phyloP scores from a whole-genome alignment of 2,888 invertebrate species.

The Sceliomorpha sp. region DNA sequence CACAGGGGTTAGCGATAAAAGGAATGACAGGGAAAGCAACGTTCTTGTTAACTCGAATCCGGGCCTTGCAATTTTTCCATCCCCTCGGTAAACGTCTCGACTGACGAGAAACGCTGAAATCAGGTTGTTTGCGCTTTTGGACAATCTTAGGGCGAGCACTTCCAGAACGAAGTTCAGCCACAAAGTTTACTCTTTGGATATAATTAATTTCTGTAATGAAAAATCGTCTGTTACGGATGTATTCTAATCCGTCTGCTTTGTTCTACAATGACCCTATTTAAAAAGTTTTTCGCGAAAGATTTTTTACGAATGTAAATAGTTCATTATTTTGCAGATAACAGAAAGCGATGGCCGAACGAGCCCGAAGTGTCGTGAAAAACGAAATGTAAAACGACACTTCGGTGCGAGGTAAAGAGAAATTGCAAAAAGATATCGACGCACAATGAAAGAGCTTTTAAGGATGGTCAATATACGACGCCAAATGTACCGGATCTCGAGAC shows the following conservation, averaged over 20 bases:
- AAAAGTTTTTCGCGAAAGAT: too few species aligned
- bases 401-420: conserved; percentile 6
- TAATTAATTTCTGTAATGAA: conserved; percentile 51
- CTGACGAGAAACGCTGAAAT: conserved; percentile 64
- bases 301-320: too few species aligned
- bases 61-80: conserved; percentile 77
- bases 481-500: conserved; percentile 64
- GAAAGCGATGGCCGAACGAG: too few species aligned
- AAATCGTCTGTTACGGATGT: conserved; percentile 23
- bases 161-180: conserved; percentile 46
- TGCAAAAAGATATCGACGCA: conserved; percentile 25
- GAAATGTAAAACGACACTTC: conserved; percentile 14
- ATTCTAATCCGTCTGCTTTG: conserved; percentile 8
- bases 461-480: conserved; percentile 48
- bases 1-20: conserved; percentile 69
- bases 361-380: too few species aligned
- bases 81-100: conserved; percentile 69
- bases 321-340: too few species aligned
- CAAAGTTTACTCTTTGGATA: conserved; percentile 47
- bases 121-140: conserved; percentile 68
- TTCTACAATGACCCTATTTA: too few species aligned
- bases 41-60: conserved; percentile 80
- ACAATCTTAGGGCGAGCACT: conserved; percentile 63
- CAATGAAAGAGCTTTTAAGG: conserved; percentile 45
- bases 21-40: conserved; percentile 46